A percentile compares a stretch with the other conserved stretches of the same genome.
Evolutionary conservation across 2,113 vertebrate genomes (phyloP).

Genomic region (Zosterops lateralis): DNA sequence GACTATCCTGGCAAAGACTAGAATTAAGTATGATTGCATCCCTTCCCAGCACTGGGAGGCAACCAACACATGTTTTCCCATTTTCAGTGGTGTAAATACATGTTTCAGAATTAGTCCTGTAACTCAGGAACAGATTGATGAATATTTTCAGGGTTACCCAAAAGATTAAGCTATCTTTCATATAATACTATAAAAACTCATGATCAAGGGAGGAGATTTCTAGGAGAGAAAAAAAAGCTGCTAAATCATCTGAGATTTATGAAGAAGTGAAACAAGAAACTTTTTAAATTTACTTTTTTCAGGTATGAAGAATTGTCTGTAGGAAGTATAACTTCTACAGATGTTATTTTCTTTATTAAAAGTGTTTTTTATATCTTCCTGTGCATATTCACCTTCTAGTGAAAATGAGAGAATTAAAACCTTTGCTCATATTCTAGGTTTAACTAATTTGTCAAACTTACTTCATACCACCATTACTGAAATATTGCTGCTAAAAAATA

Average conservation of each 20-base stretch:
- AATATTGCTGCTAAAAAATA: background rate
- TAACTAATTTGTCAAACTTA: background rate
- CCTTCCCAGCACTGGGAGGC: background rate
- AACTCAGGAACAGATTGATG: background rate
- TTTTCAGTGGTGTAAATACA: background rate
- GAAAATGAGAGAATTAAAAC: background rate
- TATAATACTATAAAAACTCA: background rate
- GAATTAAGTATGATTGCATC: background rate
- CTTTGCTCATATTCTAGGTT: background rate
- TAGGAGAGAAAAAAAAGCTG: background rate
- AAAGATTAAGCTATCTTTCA: background rate
- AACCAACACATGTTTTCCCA: background rate
- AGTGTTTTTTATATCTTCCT: background rate
- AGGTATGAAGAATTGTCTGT: background rate
- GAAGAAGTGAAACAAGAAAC: background rate
- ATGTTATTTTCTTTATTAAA: background rate
- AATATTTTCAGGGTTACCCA: background rate
- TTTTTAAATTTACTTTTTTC: background rate
- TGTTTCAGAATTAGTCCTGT: background rate
- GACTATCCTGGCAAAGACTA: background rate
- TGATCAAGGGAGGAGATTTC: background rate
- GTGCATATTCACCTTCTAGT: accelerated
- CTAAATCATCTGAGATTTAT: background rate
- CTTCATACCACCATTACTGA: background rate
- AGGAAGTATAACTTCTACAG: background rate